Evolutionary conservation across 2,888 invertebrate genomes (phyloP).

Genomic region (Lasioglossum morio): DNA sequence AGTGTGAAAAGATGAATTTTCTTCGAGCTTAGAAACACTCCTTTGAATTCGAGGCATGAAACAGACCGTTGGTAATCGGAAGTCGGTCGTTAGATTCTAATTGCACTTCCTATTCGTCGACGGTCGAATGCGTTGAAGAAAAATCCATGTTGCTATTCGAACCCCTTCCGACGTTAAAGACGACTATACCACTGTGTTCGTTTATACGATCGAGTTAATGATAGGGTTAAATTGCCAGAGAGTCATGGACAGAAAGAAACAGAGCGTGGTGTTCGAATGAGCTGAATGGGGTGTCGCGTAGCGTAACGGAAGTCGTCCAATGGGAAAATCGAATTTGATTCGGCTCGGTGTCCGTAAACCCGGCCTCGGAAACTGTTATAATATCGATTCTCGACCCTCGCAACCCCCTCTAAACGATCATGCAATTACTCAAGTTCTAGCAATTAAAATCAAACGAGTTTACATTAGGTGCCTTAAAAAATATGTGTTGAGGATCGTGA

Average conservation of each 20-base stretch:
- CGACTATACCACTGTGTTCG: not conserved
- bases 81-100: constrained; percentile 2
- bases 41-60: not conserved
- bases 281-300: not conserved
- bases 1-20: not conserved
- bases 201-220: not conserved
- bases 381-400: not conserved
- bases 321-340: constrained; percentile 28
- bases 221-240: constrained; percentile 1
- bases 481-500: too few relatives aligned
- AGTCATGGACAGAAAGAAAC: not conserved
- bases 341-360: not conserved
- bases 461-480: too few relatives aligned
- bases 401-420: too few relatives aligned
- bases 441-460: too few relatives aligned
- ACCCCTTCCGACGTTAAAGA: not conserved
- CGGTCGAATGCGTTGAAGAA: not conserved
- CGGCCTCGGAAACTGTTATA: not conserved
- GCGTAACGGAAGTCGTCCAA: not conserved
- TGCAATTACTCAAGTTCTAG: too few relatives aligned
- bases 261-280: not conserved
- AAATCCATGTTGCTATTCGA: not conserved
- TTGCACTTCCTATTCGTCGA: not conserved
- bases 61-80: not conserved
- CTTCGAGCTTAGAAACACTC: not conserved